Percentiles rank a stretch among this genome's conserved stretches.
phyloP scores from a whole-genome alignment of 30 jellyfish, hydroid and myxozoan species.

The Catostylus mosaicus region DNA sequence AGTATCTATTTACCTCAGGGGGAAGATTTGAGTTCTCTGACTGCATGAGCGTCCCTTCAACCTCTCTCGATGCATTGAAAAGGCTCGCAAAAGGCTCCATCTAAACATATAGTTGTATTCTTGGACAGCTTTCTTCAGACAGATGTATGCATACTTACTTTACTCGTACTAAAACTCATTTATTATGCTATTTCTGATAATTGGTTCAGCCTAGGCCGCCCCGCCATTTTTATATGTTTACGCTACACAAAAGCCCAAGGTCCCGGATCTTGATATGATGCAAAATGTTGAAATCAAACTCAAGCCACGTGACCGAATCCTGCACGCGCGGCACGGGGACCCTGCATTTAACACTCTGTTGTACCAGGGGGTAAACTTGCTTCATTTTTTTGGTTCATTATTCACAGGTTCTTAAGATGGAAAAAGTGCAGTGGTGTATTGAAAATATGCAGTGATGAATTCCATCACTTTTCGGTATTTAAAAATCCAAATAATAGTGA shows the following conservation, averaged over 20 bases:
- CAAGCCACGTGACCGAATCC: not conserved
- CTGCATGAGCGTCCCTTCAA: conserved; percentile 55
- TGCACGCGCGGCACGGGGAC: not conserved
- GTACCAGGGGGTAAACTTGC: not conserved
- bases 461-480: no score
- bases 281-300: conserved; percentile 41
- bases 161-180: conserved; percentile 9
- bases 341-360: not conserved
- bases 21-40: conserved; percentile 68
- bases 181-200: not conserved
- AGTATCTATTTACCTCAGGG: conserved; percentile 44
- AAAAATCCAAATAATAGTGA: no score
- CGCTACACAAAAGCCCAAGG: not conserved
- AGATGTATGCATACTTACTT: conserved; percentile 8
- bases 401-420: not conserved
- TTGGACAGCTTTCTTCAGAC: not conserved
- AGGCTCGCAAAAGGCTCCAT: conserved; percentile 58
- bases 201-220: not conserved
- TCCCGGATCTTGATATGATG: conserved; percentile 76
- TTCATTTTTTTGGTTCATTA: not conserved
- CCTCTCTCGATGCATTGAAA: conserved; percentile 24
- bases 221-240: conserved; percentile 65
- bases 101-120: not conserved
- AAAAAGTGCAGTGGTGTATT: not conserved
- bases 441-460: no score